These are phyloP conservation scores for Coryphaenoides rupestris DNA, from an alignment of 2,113 vertebrate species.

Conservation along the genomic window DNA sequence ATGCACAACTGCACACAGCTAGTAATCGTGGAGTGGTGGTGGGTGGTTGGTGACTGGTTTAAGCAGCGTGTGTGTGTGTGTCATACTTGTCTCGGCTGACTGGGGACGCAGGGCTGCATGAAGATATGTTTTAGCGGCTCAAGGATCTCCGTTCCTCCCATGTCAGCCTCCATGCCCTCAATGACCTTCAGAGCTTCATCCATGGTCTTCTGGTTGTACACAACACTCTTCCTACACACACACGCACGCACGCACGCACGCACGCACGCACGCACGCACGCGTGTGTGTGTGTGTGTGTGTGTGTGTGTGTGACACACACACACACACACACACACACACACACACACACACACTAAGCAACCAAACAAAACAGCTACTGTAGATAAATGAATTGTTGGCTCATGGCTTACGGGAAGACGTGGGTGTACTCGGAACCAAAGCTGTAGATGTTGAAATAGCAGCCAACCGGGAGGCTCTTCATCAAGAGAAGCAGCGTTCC, in stretches of 20 bases:
- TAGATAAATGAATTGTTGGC: too few species aligned
- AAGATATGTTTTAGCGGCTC: conserved; percentile 74
- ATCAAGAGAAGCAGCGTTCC: conserved; percentile 76
- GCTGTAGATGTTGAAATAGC: conserved; percentile 83
- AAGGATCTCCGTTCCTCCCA: conserved; percentile 81
- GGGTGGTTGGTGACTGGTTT: too few species aligned
- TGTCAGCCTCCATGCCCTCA: conserved; percentile 56
- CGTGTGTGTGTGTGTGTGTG: too few species aligned
- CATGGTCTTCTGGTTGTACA: conserved; percentile 78
- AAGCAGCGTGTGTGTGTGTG: too few species aligned
- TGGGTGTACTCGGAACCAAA: conserved; percentile 75
- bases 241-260: too few species aligned
- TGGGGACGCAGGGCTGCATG: conserved; percentile 54
- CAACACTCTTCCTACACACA: conserved; percentile 74
- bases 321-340: too few species aligned
- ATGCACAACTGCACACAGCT: too few species aligned
- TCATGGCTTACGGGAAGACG: conserved; percentile 68
- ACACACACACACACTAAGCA: too few species aligned
- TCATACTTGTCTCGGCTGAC: conserved; percentile 74
- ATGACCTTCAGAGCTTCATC: conserved; percentile 68
- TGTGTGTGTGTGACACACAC: too few species aligned
- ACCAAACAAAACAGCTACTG: too few species aligned
- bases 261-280: too few species aligned
- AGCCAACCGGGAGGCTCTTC: conserved; percentile 85
- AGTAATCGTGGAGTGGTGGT: too few species aligned